Evolutionary conservation across 1,140 invertebrate genomes (phyloP), one percentile per base, ranked within the genome.

Genomic region (Zelostemma sp.): DNA sequence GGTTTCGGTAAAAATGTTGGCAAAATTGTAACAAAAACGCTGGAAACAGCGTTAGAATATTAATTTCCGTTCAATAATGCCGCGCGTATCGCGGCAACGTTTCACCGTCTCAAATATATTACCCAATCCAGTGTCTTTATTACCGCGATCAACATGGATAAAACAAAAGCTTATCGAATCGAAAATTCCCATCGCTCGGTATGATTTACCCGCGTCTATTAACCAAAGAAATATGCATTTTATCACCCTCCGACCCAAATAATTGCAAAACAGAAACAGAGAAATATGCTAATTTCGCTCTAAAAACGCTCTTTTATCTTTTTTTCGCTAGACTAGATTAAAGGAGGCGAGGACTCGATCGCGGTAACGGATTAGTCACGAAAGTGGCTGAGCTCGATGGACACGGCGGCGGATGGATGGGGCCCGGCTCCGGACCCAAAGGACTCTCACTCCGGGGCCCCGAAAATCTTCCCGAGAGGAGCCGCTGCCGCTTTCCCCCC

Each of bases 341-440:
- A 53, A 45, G 25, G 8, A 28, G 8, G 64, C 72, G 63, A 75
- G 68, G 62, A 67, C 57, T 69, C 69, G 74, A 77, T 75, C 64
- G 68, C 56, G 72, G 69, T 81, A 80, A 80, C 77, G 79, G 74
- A 79, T 80, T 77, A 79, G 76, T 75, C 76, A 76, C 74, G 78
- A 76, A 73, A 78, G 72, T 69, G 57, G 53, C 49, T 51, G 57
- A 69, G 65, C 18, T 58, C 65, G 69, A 6, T 57, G 69, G 66
- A 70, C 16, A 43, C 40, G 49, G 66, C 40, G 57, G 56, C 41
- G 66, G 12, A 51, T 57, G 63, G 68, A 50, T 61, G 55, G 66
- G 59, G 55, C 48, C 25, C 68, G 35, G 60, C 38, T 40, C 72
- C 65, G 62, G 53, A 73, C 61, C 28, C 49, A 15, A 43, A 28